Conservation (phyloP, 2,797 vertebrate species). For the Macrochelys suwanniensis region DNA sequence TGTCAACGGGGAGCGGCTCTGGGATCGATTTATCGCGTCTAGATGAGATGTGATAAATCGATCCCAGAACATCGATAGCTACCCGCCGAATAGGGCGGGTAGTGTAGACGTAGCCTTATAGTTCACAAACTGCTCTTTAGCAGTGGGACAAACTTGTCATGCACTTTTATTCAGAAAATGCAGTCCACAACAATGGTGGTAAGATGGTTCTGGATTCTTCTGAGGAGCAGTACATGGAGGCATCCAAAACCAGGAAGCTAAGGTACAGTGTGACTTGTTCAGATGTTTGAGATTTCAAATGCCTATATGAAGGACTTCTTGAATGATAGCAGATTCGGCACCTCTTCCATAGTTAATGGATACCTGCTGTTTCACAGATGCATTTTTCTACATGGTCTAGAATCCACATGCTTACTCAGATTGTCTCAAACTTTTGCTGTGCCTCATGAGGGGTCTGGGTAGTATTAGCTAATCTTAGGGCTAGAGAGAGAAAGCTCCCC, state of each 20-base stretch:
- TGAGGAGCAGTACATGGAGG: conserved; percentile 75
- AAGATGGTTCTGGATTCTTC: conserved; percentile 46
- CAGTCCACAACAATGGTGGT: conserved; percentile 10
- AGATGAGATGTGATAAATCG: too few relatives aligned
- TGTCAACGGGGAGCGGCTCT: too few relatives aligned
- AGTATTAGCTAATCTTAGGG: neutral
- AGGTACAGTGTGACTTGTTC: conserved; percentile 80
- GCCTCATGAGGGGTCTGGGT: neutral
- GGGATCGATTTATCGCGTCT: too few relatives aligned
- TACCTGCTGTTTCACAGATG: neutral
- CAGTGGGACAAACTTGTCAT: neutral
- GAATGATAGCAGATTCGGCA: neutral
- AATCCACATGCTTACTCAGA: neutral
- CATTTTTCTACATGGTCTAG: neutral
- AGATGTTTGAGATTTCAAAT: neutral
- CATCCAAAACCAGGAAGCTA: conserved; percentile 82
- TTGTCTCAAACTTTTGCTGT: neutral
- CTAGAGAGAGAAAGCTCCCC: neutral
- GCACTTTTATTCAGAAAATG: conserved; percentile 76
- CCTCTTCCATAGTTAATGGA: neutral
- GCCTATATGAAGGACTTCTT: too few relatives aligned
- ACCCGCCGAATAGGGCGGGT: too few relatives aligned
- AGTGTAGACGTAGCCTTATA: neutral
- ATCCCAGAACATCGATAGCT: too few relatives aligned
- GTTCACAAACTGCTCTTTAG: neutral